Base-by-base conservation (phyloP, 2,888 invertebrate genomes). In the Lycaena phlaeas region DNA sequence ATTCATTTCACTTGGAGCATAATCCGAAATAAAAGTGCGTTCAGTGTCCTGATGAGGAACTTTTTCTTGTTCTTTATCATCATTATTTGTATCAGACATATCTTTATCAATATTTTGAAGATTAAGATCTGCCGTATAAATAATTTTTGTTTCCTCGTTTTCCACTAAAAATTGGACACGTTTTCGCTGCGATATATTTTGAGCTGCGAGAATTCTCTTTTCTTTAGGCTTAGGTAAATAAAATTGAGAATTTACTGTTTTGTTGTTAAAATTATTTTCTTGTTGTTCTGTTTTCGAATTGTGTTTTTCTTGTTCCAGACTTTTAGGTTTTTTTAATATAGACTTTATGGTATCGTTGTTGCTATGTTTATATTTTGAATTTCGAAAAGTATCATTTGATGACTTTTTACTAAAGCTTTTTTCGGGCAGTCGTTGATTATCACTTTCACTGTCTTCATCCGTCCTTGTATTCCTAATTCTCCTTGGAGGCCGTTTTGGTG, bases 81-180 rank as follows among this genome's bases (percentile, higher is more conserved):
- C 22, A 22, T 22, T 5, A 22, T 22, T 22, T 22, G 22, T 22
- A 4, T 22, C 22, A n/a, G 61, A 49, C 25, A 25, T 26, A 10
- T 26, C 57, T 5, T 59, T 52, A n/a, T 59, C 53, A 42, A 61
- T 68, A 54, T 72, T 72, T 48, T 79, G 72, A 40, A 84, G 64
- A 45, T 81, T 78, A 39, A 84, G 66, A 46, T 84, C 82, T 2
- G 84, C 84, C n/a, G 84, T 82, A 45, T 73, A 84, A 42, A 84
- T 82, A 5, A 79, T 68, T 56, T 74, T 82, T 15, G 81, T 81
- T 61, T 82, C 82, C 56, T 87, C 88, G 58, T 86, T 89, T 76
- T 89, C 90, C 34, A 90, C 90, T 58, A 89, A 76, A 77, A 91
- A 91, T 65, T 91, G 90, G 46, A 91, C 91, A 59, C 89, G 88